phyloP scores from a whole-genome alignment of 2,797 vertebrate genomes.

The Epinephelus malabaricus region DNA sequence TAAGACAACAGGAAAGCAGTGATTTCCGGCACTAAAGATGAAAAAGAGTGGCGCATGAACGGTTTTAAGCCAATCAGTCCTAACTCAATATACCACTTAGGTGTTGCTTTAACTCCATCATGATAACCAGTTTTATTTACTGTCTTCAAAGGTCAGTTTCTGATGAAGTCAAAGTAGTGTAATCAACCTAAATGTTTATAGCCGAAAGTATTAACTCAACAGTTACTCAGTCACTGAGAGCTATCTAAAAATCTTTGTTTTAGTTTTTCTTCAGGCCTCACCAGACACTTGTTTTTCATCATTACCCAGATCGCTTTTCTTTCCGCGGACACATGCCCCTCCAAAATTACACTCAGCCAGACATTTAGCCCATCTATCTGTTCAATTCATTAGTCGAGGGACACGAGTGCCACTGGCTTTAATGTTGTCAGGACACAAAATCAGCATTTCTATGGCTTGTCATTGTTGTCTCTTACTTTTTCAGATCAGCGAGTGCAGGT shows the following conservation, averaged over 20 bases:
- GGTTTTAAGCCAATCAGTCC: conserved; percentile 83
- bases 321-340: conserved; percentile 38
- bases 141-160: conserved; percentile 83
- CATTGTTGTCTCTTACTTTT: background rate
- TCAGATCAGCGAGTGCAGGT: background rate
- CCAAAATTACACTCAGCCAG: conserved; percentile 48
- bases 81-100: conserved; percentile 85
- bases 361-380: conserved; percentile 45
- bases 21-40: conserved; percentile 84
- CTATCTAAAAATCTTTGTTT: conserved; percentile 49
- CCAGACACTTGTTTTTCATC: conserved; percentile 64
- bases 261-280: conserved; percentile 45
- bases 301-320: conserved; percentile 57
- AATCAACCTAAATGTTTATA: conserved; percentile 81
- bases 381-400: conserved; percentile 49
- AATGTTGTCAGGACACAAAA: conserved; percentile 47
- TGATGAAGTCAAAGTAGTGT: conserved; percentile 83
- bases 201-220: conserved; percentile 78
- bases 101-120: conserved; percentile 84
- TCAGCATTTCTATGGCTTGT: conserved; percentile 33
- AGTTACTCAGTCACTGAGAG: conserved; percentile 72
- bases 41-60: conserved; percentile 75
- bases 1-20: conserved; percentile 85
- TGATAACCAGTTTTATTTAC: conserved; percentile 83
- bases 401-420: conserved; percentile 43